phyloP scores from a whole-genome alignment of 35 echinoderm and acorn worm species.

The Heliocidaris tuberculata region DNA sequence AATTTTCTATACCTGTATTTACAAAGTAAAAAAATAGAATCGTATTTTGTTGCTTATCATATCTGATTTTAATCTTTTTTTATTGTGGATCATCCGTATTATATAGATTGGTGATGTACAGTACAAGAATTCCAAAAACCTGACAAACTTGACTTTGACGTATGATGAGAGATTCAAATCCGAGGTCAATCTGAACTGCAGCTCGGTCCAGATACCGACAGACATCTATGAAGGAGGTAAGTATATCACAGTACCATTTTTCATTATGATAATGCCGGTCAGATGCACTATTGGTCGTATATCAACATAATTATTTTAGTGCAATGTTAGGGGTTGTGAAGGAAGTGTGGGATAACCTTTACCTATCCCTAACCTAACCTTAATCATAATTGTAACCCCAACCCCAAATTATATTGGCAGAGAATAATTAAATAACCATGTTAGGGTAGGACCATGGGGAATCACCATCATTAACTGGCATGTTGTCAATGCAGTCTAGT shows the following conservation, averaged over 20 bases:
- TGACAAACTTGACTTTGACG: slow-evolving; percentile 38
- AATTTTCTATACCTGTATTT: too few species aligned
- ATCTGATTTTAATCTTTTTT: not conserved
- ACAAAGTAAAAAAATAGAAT: too few species aligned
- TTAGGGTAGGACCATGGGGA: too few species aligned
- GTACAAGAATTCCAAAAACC: slow-evolving; percentile 69
- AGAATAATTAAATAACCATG: too few species aligned
- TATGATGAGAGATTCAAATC: slow-evolving; percentile 61
- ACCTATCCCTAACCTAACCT: too few species aligned
- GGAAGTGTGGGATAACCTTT: too few species aligned
- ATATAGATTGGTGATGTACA: slow-evolving; percentile 56
- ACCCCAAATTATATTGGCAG: too few species aligned
- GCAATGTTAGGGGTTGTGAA: not conserved
- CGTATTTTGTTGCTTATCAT: too few species aligned
- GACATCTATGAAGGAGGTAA: slow-evolving; percentile 88
- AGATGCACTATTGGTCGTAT: not conserved
- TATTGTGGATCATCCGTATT: not conserved
- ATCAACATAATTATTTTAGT: not conserved
- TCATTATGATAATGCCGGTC: not conserved
- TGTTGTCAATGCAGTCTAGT: too few species aligned
- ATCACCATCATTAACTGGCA: too few species aligned
- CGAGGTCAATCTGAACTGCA: slow-evolving; percentile 62
- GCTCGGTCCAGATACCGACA: slow-evolving; percentile 83
- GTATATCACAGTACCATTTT: not conserved
- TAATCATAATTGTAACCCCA: too few species aligned